Base-by-base conservation (phyloP, 2,888 invertebrate genomes). In the Arge pagana region DNA sequence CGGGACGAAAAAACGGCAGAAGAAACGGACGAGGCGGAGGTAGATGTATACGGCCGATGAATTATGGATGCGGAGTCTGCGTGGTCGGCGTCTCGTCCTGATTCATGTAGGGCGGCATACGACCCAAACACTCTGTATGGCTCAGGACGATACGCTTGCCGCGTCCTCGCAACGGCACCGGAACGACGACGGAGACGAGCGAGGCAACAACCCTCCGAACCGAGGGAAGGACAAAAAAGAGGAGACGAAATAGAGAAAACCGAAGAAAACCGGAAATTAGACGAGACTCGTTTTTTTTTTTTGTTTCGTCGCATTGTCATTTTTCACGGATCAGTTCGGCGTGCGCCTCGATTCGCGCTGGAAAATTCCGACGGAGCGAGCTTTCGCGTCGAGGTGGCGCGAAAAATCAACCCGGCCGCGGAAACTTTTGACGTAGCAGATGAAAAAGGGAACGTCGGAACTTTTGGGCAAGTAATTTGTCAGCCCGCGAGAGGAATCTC, bases 51-150 rank as follows among this genome's bases (percentile, higher is more conserved):
- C 13, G 18, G 23, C n/a, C 8, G 8, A n/a, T n/a, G n/a, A n/a
- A n/a, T n/a, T 33, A 33, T 26, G n/a, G n/a, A 33, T 4, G 7
- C 13, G 16, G 21, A 31, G 13, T 43, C 16, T 21, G 43, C 50
- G 35, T 33, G 50, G 16, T 36, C 42, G 48, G 40, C 45, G 48
- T 58, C 66, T 65, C 64, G 65, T 62, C 61, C 63, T 63, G 66
- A 61, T 66, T 66, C 63, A 62, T 65, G 61, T 61, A 64, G 64
- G 64, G 60, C 60, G 63, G 60, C 62, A 66, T 62, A 49, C 48
- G 58, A 64, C 60, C 63, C 62, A 65, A 55, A 66, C 61, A 65
- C 65, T 65, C 65, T 65, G 65, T 65, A 65, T 65, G 65, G 64
- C 62, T 65, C 65, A 65, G 65, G 65, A 65, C 64, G 64, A 65